Percentiles rank a stretch among this genome's conserved stretches.
phyloP scores from a whole-genome alignment of 2,113 vertebrate species.

The Microtus oregoni region DNA sequence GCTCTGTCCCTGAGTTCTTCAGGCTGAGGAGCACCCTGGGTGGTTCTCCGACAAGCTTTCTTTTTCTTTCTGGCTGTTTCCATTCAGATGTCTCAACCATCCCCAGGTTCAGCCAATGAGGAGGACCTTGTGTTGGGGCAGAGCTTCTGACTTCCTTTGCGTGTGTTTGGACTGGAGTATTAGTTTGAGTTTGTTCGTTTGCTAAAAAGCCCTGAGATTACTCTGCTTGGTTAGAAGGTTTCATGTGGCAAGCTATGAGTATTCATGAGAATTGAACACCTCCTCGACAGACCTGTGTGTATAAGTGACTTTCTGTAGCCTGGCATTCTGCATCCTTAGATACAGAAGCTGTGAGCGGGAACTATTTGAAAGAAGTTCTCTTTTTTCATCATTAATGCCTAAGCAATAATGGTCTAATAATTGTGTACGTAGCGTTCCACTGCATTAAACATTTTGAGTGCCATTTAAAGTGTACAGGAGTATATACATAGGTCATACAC shows the following conservation, averaged over 20 bases:
- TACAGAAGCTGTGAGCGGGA: background rate
- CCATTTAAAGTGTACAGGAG: background rate
- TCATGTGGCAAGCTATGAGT: background rate
- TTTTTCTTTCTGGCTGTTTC: background rate
- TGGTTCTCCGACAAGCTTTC: background rate
- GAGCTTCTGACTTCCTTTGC: background rate
- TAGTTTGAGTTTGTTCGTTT: background rate
- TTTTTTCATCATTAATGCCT: background rate
- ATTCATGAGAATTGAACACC: too few species aligned
- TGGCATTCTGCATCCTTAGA: background rate
- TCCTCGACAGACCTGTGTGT: background rate
- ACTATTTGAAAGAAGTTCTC: background rate
- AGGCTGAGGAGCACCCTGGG: background rate
- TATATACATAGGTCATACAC: background rate
- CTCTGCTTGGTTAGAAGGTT: background rate
- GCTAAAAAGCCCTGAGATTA: background rate
- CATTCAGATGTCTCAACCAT: background rate
- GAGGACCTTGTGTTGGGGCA: background rate
- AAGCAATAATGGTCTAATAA: background rate
- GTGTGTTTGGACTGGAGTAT: background rate
- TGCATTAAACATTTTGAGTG: background rate
- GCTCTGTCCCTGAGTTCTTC: background rate
- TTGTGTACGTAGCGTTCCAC: background rate
- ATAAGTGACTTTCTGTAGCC: background rate
- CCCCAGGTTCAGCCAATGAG: background rate